Base-by-base conservation (phyloP, 2,888 invertebrate species). In the Tenthredo livida region DNA sequence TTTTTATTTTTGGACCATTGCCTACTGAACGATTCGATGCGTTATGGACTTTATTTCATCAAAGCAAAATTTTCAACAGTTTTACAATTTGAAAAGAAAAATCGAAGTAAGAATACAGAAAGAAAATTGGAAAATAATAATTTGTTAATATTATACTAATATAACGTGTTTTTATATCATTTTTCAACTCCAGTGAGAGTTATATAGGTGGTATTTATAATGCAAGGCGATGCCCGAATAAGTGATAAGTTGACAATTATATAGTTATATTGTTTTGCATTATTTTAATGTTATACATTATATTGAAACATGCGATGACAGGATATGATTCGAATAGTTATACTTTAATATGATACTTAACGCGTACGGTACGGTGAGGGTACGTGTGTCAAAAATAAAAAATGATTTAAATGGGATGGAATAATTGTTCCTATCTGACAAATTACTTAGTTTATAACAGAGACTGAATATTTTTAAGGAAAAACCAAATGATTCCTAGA, bases 401-500 rank as follows among this genome's bases (percentile, higher is more conserved):
- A 77, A 77, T 77, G 5, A 50, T 77, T 54, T 50, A 33, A n/a
- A 50, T 43, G 21, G 54, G 50, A 77, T 77, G 77, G 77, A 77
- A 77, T 77, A 25, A 73, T 50, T 77, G 77, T 77, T 77, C 77
- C 77, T 77, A 77, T 77, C 54, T 77, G 77, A 77, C 33, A 77
- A 77, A 77, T 77, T 77, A 50, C 73, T 40, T 54, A 77, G 77
- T 50, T 54, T 77, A 54, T 54, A 77, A 29, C 77, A 77, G 77
- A 77, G 77, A 77, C 77, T 77, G 77, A 77, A 77, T 77, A 77
- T 77, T 77, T 77, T 77, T 77, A 77, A 77, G 77, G 54, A 77
- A 77, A 77, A 77, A 54, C 77, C 77, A 77, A 77, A 77, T 77
- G 77, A 77, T 77, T 77, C 77, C 77, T 77, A 77, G 54, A 77